These are phyloP conservation scores for Bubo scandiacus DNA, from an alignment of 2,113 vertebrate genomes.

Conservation along the genomic window DNA sequence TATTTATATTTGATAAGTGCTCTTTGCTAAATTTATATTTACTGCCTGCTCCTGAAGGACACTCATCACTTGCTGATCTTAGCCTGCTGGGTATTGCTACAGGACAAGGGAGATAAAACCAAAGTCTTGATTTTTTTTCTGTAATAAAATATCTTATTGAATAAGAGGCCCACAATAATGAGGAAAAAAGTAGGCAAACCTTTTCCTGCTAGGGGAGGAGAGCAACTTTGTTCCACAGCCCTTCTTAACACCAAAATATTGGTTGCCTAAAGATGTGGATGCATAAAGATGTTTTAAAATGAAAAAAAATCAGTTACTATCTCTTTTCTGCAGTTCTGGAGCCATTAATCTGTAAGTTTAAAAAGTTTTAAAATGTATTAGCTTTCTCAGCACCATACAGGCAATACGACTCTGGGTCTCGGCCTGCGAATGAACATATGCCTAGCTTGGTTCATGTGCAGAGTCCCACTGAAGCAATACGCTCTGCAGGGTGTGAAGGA, in stretches of 20 bases:
- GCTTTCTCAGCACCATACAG: neutral
- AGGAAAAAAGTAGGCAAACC: neutral
- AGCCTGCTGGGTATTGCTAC: neutral
- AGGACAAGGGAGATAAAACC: neutral
- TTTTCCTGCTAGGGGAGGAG: neutral
- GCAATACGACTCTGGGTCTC: neutral
- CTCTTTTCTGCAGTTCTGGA: neutral
- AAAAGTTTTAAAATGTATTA: neutral
- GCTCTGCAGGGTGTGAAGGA: fast-evolving
- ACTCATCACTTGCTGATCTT: neutral
- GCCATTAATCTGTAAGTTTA: neutral
- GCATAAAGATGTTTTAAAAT: neutral
- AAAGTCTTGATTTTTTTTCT: neutral
- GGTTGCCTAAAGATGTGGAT: neutral
- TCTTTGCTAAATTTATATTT: constrained; percentile 14
- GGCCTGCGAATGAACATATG: neutral
- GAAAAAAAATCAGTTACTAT: neutral
- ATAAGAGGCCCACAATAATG: neutral
- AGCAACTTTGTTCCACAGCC: neutral
- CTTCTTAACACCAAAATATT: neutral
- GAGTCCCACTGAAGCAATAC: neutral
- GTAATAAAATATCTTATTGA: neutral
- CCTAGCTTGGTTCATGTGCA: neutral
- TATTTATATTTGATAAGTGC: constrained; percentile 27
- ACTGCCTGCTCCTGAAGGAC: neutral